Evolutionary conservation across 2,888 invertebrate genomes (phyloP), one percentile per base, ranked within the genome.

Genomic region (Anthrax anthrax): DNA sequence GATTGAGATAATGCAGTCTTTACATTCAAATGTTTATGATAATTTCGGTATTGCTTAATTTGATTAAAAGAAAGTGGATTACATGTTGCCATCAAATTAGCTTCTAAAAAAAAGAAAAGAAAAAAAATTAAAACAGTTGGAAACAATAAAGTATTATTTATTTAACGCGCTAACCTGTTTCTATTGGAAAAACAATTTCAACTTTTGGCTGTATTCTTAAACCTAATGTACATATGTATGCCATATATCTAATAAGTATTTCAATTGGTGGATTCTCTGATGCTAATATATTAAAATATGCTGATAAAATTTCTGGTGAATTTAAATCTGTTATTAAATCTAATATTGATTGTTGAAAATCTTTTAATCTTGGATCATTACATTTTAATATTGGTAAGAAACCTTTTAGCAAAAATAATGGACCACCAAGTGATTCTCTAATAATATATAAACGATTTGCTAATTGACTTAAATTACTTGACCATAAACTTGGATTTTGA

Each of bases 281-380:
- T 52, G 77, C 73, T 57, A 81, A 72, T 53, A 81, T 71, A 19
- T 72, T 69, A 48, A 82, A 69, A 58, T 77, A 76, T 14, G 71
- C 67, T 8, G 74, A 70, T 49, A 82, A 63, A 2, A 61, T 57
- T 43, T 69, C 66, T 0, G 69, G 66, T 0, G 66, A 61, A 49
- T 65, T 66, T 2, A 69, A 50, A 42, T 69, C 63, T 16, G 69
- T 69, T 37, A 82, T 71, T 42, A 84, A 70, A 60, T 81, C 79
- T 38, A 83, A 62, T 44, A 80, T 71, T 42, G 78, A 76, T 54
- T 74, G 72, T 54, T 81, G 82, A 16, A 83, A 64, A 49, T 81
- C 64, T 51, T 56, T 57, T 37, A 69, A 47, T 16, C 59, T 58
- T 3, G 49, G 47, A 55, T 66, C 62, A 36, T 58, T 59, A 45